Evolutionary conservation across 2,888 invertebrate genomes (phyloP), one percentile per base, ranked within the genome.

Genomic region (Cheilosia vernalis): DNA sequence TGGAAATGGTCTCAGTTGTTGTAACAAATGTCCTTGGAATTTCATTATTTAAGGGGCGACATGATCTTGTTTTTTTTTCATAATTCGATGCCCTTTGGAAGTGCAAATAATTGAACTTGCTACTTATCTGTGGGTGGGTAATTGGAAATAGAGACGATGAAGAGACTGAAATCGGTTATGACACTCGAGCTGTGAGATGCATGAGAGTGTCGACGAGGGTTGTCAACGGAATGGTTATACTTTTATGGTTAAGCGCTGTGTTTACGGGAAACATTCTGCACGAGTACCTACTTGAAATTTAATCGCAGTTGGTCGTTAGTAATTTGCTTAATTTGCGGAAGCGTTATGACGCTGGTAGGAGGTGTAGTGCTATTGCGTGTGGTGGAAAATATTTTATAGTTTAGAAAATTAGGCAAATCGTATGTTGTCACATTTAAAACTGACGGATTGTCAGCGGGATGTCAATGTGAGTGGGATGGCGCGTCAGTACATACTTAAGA

Each of bases 61-160:
- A 37, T 13, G 49, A 49, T 72, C 24, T 15, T 24, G 0, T 51
- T 51, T 15, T 15, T 55, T 37, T 19, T 49, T 64, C 47, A 74
- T 74, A 66, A 64, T 66, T 58, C 74, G 66, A 74, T 74, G 30
- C 13, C 49, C 64, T 19, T 66, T 49, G 40, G 30, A 66, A 66
- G 74, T 49, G 58, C 74, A 74, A 74, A 74, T 66, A 64, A 61
- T 72, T 72, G 72, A 61, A 72, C 42, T 42, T 53, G 64, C 53
- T 40, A 58, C 40, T 55, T 70, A 74, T 56, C 74, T 74, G 56
- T 40, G 37, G 56, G 49, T 3, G 64, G 66, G 66, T 56, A 63
- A 64, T 74, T 73, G 63, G 37, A 47, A 64, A 53, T 30, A n/a
- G 7, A 53, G 13, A 33, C 24, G 9, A 63, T 2, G 27, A 33